phyloP scores from a whole-genome alignment of 2,888 invertebrate species.

The Phrixothrix hirtus region DNA sequence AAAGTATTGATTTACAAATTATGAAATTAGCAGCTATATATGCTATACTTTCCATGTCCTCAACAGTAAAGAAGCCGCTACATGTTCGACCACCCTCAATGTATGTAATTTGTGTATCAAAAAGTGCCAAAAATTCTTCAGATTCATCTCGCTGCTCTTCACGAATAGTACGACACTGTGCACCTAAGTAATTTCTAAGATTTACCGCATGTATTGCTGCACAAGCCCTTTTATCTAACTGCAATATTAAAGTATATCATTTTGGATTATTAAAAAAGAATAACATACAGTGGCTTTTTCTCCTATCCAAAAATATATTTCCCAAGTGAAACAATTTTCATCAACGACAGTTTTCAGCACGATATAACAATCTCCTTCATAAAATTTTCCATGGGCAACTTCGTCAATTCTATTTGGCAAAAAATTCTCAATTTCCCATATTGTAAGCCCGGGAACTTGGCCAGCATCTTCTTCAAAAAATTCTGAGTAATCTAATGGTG shows the following conservation, averaged over 20 bases:
- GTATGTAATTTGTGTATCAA: slow-evolving; percentile 88
- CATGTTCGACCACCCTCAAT: slow-evolving; percentile 97
- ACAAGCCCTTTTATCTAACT: slow-evolving; percentile 93
- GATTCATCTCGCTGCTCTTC: slow-evolving; percentile 98
- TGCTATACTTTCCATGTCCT: slow-evolving; percentile 70
- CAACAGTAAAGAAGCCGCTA: slow-evolving; percentile 96
- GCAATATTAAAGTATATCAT: slow-evolving; percentile 36
- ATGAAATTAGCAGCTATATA: slow-evolving; percentile 10
- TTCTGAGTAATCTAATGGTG: slow-evolving; percentile 94
- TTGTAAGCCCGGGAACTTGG: slow-evolving; percentile 85
- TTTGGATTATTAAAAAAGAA: too few species aligned
- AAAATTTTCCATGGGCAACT: slow-evolving; percentile 96
- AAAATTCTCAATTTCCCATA: slow-evolving; percentile 99
- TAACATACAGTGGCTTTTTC: slow-evolving; percentile 89
- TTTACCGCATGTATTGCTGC: slow-evolving; percentile 99
- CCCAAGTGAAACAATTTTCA: slow-evolving; percentile 85
- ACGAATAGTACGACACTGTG: slow-evolving; percentile 88
- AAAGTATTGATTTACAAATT: too few species aligned
- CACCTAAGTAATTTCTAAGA: slow-evolving; percentile 92
- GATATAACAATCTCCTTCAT: slow-evolving; percentile 98
- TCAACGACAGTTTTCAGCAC: slow-evolving; percentile 86
- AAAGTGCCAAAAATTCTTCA: slow-evolving; percentile 91
- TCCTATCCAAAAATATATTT: slow-evolving; percentile 99
- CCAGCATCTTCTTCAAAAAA: slow-evolving; percentile 96
- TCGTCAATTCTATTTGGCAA: slow-evolving; percentile 93